These are phyloP conservation scores for Neocrepidodera transversa DNA, from an alignment of 2,888 invertebrate genomes.

Conservation along the genomic window DNA sequence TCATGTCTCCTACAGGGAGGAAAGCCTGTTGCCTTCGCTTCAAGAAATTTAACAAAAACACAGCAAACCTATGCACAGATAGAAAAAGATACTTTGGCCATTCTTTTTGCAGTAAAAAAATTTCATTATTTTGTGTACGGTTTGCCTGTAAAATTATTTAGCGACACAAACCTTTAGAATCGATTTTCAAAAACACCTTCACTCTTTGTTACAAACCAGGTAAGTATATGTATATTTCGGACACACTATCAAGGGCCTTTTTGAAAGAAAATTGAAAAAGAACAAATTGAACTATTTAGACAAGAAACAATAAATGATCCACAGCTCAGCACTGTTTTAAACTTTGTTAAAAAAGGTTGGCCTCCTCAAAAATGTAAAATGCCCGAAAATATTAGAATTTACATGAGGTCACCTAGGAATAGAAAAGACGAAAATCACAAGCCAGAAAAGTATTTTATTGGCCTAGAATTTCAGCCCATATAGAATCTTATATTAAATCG, in stretches of 20 bases:
- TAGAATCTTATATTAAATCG: no score
- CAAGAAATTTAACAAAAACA: slow-evolving; percentile 1
- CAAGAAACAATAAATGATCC: slow-evolving; percentile 5
- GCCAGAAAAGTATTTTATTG: no score
- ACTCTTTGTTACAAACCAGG: background rate
- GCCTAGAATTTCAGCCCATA: no score
- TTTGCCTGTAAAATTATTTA: background rate
- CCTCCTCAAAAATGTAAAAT: background rate
- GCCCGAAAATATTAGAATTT: background rate
- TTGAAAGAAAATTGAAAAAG: background rate
- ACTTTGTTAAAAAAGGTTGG: slow-evolving; percentile 2
- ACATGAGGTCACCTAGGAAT: no score
- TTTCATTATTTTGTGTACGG: background rate
- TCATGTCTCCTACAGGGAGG: background rate
- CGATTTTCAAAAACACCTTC: background rate
- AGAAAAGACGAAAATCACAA: no score
- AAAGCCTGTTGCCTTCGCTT: background rate
- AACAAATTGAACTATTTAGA: background rate
- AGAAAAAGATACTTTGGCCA: background rate
- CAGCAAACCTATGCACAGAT: slow-evolving; percentile 1
- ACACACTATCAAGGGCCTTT: background rate
- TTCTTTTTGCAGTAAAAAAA: background rate
- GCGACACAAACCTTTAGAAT: background rate
- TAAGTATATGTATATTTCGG: background rate
- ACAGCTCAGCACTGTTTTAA: slow-evolving; percentile 2